Evolutionary conservation across 37 sponge, comb jelly and placozoan species (phyloP).

Genomic region (Hexactinellida sp.): DNA sequence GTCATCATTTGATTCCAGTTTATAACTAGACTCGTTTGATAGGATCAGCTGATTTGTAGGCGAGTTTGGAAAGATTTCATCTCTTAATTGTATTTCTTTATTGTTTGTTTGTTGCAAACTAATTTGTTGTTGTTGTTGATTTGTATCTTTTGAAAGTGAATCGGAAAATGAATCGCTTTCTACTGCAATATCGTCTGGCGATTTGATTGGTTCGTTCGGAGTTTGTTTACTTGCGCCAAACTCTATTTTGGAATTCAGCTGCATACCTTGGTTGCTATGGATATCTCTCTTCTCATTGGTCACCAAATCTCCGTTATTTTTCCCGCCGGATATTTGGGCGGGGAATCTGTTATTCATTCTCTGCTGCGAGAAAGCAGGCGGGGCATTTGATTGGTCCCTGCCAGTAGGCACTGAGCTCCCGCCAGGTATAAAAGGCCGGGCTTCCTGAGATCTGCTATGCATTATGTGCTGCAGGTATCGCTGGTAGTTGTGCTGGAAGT

Average conservation of each 20-base stretch:
- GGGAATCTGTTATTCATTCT: neutral
- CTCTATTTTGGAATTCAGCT: neutral
- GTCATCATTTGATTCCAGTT: neutral
- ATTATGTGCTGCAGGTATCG: neutral
- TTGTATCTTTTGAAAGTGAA: neutral
- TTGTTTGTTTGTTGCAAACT: neutral
- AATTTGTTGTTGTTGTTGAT: neutral
- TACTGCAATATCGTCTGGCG: no score
- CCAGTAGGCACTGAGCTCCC: neutral
- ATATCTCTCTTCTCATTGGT: neutral
- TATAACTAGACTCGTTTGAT: neutral
- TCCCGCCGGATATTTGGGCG: neutral
- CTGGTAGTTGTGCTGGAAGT: constrained; percentile 10
- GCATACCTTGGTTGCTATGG: neutral
- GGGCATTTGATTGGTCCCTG: neutral
- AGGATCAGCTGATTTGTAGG: neutral
- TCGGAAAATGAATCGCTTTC: no score
- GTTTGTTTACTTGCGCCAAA: neutral
- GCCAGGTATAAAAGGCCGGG: neutral
- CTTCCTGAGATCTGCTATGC: neutral
- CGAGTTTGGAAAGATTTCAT: neutral
- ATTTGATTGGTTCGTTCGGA: neutral
- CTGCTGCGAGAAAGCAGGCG: neutral
- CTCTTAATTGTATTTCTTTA: neutral
- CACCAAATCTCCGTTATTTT: neutral